These are phyloP conservation scores for Pterocles gutturalis DNA, from an alignment of 2,113 vertebrate species.

Conservation along the genomic window DNA sequence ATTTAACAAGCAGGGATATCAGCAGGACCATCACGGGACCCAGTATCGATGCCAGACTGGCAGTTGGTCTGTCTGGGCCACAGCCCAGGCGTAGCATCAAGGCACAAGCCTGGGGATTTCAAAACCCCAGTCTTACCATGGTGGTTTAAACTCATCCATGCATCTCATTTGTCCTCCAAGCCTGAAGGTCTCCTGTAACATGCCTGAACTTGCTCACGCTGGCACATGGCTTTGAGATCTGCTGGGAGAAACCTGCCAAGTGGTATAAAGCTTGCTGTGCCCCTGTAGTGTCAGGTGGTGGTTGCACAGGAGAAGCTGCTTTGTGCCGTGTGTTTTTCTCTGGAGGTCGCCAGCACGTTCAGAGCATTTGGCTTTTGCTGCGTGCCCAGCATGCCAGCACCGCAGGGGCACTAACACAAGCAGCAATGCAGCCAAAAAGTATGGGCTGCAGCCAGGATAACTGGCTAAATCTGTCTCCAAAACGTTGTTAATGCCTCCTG, in stretches of 20 bases:
- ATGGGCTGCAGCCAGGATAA: neutral
- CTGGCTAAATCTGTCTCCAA: neutral
- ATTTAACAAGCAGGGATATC: neutral
- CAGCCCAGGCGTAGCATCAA: neutral
- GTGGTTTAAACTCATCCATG: neutral
- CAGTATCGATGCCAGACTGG: neutral
- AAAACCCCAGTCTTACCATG: neutral
- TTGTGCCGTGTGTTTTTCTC: neutral
- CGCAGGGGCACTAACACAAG: rapidly evolving
- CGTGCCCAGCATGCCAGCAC: neutral
- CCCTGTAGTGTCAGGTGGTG: neutral
- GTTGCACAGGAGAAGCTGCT: neutral
- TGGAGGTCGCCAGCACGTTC: neutral
- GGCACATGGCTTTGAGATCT: neutral
- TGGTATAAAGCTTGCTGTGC: neutral
- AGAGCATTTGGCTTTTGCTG: neutral
- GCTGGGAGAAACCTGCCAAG: slow-evolving; percentile 5
- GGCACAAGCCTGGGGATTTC: slow-evolving; percentile 15
- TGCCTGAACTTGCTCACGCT: slow-evolving; percentile 17
- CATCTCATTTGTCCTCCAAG: neutral
- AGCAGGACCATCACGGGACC: neutral
- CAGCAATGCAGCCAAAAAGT: neutral
- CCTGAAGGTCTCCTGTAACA: slow-evolving; percentile 21
- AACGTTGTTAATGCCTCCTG: rapidly evolving
- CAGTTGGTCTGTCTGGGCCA: slow-evolving; percentile 14